Evolutionary conservation across 2,888 invertebrate species (phyloP), one percentile per base, ranked within the genome.

Genomic region (Hirtodrosophila cameraria): DNA sequence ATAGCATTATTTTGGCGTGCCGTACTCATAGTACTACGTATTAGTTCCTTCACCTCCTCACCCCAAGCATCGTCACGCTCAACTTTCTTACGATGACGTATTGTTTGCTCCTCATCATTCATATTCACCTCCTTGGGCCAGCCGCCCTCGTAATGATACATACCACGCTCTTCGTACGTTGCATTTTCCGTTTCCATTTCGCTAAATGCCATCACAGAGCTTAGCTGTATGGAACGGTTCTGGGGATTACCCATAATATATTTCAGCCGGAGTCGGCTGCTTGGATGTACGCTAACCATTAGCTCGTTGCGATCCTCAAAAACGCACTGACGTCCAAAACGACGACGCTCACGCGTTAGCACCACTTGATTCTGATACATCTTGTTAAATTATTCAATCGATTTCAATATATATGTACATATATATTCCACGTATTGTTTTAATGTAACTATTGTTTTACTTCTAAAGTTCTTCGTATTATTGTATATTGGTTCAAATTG

Each of bases 101-200:
- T 88, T 6, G 94, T 93, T 83, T 94, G 94, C 74, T 97, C 96
- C 73, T 94, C 92, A 82, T 94, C 94, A 39, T 92, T 90, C 58
- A 91, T 89, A 67, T 93, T 93, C 7, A 94, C 91, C 70, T 97
- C 96, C 81, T 94, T 94, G 1, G 96, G 96, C 96, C 96, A 97
- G 12, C 96, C 96, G 60, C 96, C 96, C 90, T 96, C 96, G 9
- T 91, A 92, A 88, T 97, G 96, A 75, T 93, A 93, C 87, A 96
- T 92, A 7, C 95, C 94, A 63, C 92, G 92, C 3, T 82, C 71
- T 0, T 58, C 73, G 5, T 57, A 76, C 1, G 78, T 73, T 0
- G 89, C 89, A 78, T 90, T 90, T 7, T 90, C 90, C 0, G 91
- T 91, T 48, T 87, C 82, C 53, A 86, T 77, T 12, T 72, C 57